Base-by-base conservation (phyloP, 2,888 invertebrate species). In the Chrysolina oricalcia region DNA sequence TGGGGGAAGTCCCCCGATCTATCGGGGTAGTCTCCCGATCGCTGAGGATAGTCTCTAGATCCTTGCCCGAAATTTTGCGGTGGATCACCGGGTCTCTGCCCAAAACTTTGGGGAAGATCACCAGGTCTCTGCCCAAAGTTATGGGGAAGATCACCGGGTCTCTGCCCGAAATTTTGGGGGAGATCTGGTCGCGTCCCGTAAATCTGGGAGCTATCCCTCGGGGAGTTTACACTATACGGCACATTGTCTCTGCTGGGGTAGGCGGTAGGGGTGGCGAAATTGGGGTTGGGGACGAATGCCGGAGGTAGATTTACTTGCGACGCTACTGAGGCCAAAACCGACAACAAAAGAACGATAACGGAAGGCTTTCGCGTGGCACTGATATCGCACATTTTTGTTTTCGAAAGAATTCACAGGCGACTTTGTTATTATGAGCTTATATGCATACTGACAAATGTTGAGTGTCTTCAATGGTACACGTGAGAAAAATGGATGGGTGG, bases 361-460 rank as follows among this genome's bases (percentile, higher is more conserved):
- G 82, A 69, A 1, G 79, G 71, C 79, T 81, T 85, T 78, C 85
- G 77, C 53, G 79, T 80, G 72, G 78, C 80, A 77, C 84, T 85
- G 35, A 86, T 85, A 72, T 87, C 87, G 80, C 87, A 87, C 87
- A 87, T 87, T 72, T 79, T 81, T 72, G 43, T 73, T 66, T 65
- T 63, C 59, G 9, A 35, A 41, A 35, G 50, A 66, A 63, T 70
- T 70, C 50, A 17, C 59, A 59, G 65, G 74, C 80, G 82, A 81
- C 81, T 81, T 80, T 78, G 76, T 80, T 75, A 76, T 81, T 77
- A 75, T 77, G 81, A 79, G 77, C 81, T 83, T 80, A 80, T 83
- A 78, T 82, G 80, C 72, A 77, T 83, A 87, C 86, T 86, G 84
- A 84, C 35, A 84, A 83, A 83, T 82, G 80, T 79, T 75, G 73